Evolutionary conservation across 2,888 invertebrate genomes (phyloP).

Genomic region (Iphiclides podalirius): DNA sequence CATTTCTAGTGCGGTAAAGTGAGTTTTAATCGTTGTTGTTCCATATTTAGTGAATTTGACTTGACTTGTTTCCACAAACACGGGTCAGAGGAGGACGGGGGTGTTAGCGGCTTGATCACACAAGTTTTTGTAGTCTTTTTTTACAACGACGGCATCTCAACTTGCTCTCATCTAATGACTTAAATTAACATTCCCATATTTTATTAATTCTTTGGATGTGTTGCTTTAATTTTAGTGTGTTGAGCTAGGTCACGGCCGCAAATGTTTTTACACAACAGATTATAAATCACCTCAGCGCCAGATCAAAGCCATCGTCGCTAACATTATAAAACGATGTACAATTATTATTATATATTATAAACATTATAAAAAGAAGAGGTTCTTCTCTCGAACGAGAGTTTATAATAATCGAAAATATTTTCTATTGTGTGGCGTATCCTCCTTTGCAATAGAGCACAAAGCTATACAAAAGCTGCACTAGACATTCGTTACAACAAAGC

Average conservation of each 20-base stretch:
- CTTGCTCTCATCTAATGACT: constrained; percentile 69
- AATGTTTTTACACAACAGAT: constrained; percentile 57
- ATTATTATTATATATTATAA: too few relatives aligned
- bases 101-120: constrained; percentile 65
- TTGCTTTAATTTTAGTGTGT: constrained; percentile 34
- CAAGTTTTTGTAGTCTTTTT: constrained; percentile 49
- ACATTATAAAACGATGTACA: too few relatives aligned
- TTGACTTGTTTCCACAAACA: constrained; percentile 72
- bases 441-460: too few relatives aligned
- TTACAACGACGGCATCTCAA: constrained; percentile 56
- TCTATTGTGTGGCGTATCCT: too few relatives aligned
- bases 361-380: too few relatives aligned
- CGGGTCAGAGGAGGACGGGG: constrained; percentile 45
- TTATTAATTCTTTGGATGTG: constrained; percentile 57
- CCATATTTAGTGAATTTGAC: constrained; percentile 67
- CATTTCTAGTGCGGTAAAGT: constrained; percentile 22
- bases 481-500: not conserved
- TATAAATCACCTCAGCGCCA: constrained; percentile 5
- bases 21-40: constrained; percentile 36
- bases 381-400: too few relatives aligned
- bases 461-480: not conserved
- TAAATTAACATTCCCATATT: constrained; percentile 73
- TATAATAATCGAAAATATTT: too few relatives aligned
- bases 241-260: constrained; percentile 50
- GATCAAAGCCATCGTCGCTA: too few relatives aligned